Percentiles rank a stretch among this genome's conserved stretches.
phyloP scores from a whole-genome alignment of 2,113 vertebrate species.

The Elanus axillaris region DNA sequence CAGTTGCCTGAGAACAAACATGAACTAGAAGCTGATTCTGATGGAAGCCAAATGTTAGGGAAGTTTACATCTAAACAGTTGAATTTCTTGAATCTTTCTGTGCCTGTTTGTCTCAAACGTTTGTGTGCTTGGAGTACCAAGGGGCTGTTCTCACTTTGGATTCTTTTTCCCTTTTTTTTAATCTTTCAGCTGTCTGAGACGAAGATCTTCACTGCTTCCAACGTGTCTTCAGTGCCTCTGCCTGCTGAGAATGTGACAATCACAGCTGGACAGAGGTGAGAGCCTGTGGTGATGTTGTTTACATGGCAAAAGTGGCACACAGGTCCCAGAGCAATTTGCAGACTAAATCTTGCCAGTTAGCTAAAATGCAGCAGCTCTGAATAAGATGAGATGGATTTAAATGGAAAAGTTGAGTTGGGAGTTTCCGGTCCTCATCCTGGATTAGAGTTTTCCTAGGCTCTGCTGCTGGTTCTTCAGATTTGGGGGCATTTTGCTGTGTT shows the following conservation, averaged over 20 bases:
- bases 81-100: background rate
- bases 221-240: conserved; percentile 86
- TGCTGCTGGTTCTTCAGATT: background rate
- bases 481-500: background rate
- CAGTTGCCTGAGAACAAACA: background rate
- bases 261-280: conserved; percentile 94
- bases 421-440: background rate
- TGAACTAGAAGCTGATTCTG: background rate
- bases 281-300: background rate
- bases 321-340: background rate
- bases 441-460: background rate
- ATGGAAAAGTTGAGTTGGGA: background rate
- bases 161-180: background rate
- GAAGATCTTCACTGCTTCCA: conserved; percentile 98
- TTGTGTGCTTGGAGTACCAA: background rate
- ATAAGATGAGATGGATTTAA: background rate
- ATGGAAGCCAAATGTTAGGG: background rate
- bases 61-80: background rate
- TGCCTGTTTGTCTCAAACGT: background rate
- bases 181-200: conserved; percentile 89
- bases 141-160: background rate
- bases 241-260: conserved; percentile 96
- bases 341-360: background rate
- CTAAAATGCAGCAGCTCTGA: background rate
- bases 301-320: background rate